These are phyloP conservation scores for Xestoiulus laeticollis DNA, from an alignment of 2,888 invertebrate species.

Conservation along the genomic window DNA sequence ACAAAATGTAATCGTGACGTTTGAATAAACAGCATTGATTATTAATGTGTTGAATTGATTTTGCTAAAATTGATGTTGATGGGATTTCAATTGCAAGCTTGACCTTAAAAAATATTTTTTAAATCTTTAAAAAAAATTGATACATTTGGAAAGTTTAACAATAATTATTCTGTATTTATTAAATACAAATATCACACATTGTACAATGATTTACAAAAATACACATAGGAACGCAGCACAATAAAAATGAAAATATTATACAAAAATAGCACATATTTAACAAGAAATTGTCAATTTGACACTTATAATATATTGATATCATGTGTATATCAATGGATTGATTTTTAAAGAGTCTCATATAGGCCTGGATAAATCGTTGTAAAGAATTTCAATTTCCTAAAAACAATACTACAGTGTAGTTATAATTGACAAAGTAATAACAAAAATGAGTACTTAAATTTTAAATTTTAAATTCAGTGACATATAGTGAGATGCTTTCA, in stretches of 20 bases:
- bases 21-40: neutral
- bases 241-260: neutral
- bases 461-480: no score
- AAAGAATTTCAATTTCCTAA: no score
- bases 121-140: neutral
- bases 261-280: neutral
- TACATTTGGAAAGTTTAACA: neutral
- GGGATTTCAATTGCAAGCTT: no score
- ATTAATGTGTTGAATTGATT: neutral
- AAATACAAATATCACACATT: constrained; percentile 1
- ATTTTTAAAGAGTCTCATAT: neutral
- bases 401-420: no score
- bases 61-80: no score
- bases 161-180: neutral
- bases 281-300: neutral
- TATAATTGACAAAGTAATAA: no score
- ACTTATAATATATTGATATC: neutral
- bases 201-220: neutral
- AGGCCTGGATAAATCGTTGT: neutral
- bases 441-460: no score
- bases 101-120: neutral
- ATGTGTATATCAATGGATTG: neutral
- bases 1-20: neutral
- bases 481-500: no score
- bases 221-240: constrained; percentile 2